These are phyloP conservation scores for Halesus radiatus DNA, from an alignment of 1,140 invertebrate species.

Conservation along the genomic window DNA sequence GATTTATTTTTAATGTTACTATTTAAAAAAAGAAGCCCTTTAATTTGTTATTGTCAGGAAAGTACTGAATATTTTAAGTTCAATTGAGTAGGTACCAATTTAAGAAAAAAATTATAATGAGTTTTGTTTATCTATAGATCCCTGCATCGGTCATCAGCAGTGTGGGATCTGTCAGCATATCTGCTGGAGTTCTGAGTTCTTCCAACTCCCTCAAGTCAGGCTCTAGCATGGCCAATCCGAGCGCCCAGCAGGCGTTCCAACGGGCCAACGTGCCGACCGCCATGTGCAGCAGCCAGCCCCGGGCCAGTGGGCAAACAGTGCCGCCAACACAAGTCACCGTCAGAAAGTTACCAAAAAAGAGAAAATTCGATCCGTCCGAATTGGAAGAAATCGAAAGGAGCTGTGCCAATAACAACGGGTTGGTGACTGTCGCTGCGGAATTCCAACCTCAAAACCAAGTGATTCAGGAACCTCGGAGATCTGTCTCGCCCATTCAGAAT, in stretches of 20 bases:
- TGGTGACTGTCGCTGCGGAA: conserved; percentile 47
- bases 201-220: conserved; percentile 61
- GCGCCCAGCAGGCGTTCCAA: conserved; percentile 59
- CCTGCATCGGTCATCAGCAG: conserved; percentile 71
- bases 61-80: no score
- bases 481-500: conserved; percentile 63
- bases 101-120: no score
- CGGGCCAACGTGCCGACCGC: conserved; percentile 53
- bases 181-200: conserved; percentile 58
- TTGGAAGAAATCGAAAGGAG: conserved; percentile 77
- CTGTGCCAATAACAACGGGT: conserved; percentile 65
- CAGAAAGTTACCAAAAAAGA: conserved; percentile 87
- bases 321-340: conserved; percentile 66
- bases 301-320: conserved; percentile 61
- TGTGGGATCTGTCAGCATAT: conserved; percentile 68
- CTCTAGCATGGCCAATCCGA: conserved; percentile 67
- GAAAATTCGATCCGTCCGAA: conserved; percentile 89
- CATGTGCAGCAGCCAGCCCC: conserved; percentile 59
- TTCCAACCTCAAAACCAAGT: conserved; percentile 35
- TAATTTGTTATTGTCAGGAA: no score
- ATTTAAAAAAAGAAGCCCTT: no score
- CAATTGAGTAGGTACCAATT: no score
- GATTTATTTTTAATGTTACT: no score
- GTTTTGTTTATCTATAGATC: conserved; percentile 62
- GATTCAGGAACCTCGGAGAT: conserved; percentile 54